These are phyloP conservation scores for Scolopax mira DNA, from an alignment of 2,113 vertebrate genomes.

Conservation along the genomic window DNA sequence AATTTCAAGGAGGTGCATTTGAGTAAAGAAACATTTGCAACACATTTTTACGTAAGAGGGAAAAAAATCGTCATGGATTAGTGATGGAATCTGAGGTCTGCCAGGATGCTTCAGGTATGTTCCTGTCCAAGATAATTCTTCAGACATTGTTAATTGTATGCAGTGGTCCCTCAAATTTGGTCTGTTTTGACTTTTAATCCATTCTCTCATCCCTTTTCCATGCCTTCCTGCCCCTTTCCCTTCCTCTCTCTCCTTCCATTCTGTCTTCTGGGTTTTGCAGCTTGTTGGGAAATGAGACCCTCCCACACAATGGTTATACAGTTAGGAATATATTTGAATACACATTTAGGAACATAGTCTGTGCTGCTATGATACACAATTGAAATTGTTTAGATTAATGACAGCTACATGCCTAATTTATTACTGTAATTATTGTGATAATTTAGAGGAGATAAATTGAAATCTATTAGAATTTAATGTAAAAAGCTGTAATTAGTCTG, in stretches of 20 bases:
- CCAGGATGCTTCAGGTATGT: background rate
- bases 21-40: background rate
- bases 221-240: background rate
- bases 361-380: background rate
- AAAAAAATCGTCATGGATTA: background rate
- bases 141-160: background rate
- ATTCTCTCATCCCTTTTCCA: background rate
- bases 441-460: slow-evolving; percentile 72
- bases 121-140: background rate
- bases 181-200: background rate
- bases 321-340: slow-evolving; percentile 53
- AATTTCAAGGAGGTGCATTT: background rate
- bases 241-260: background rate
- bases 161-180: background rate
- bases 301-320: background rate
- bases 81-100: background rate
- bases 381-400: slow-evolving; percentile 55
- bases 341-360: slow-evolving; percentile 18
- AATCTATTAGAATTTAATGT: slow-evolving; percentile 74
- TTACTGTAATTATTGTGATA: slow-evolving; percentile 66
- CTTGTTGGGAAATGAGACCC: background rate
- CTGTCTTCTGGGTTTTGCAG: background rate
- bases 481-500: slow-evolving; percentile 76
- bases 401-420: slow-evolving; percentile 56
- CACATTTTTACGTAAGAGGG: background rate